phyloP scores from a whole-genome alignment of 2,888 invertebrate genomes.

The Anaspis maculata region DNA sequence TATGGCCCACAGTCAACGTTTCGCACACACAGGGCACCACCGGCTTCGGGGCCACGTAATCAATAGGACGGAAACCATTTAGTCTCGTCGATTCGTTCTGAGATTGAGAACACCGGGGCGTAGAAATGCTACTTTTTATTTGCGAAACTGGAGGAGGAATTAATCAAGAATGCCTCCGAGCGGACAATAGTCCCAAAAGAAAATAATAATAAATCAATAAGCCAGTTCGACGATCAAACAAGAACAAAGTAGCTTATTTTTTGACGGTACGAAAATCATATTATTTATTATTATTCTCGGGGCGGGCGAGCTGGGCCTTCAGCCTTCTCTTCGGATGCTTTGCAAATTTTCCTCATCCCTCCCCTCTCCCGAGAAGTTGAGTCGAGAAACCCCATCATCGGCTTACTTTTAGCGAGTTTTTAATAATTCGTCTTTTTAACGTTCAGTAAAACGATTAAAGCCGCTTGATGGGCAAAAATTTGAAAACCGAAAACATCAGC shows the following conservation, averaged over 20 bases:
- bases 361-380: too few relatives aligned
- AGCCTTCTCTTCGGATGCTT: too few relatives aligned
- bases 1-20: conserved; percentile 3
- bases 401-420: too few relatives aligned
- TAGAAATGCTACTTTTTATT: conserved; percentile 21
- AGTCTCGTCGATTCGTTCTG: conserved; percentile 19
- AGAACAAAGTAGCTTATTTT: conserved; percentile 18
- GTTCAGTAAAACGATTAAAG: too few relatives aligned
- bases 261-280: conserved; percentile 10
- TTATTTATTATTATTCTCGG: conserved; percentile 1
- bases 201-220: conserved; percentile 29
- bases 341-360: too few relatives aligned
- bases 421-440: too few relatives aligned
- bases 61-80: conserved; percentile 25
- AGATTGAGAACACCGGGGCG: conserved; percentile 18
- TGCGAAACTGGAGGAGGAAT: conserved; percentile 18
- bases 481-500: too few relatives aligned
- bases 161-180: conserved; percentile 23
- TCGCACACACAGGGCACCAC: conserved; percentile 5
- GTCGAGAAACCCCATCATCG: too few relatives aligned
- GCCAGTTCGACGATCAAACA: conserved; percentile 22
- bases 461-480: too few relatives aligned
- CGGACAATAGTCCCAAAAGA: conserved; percentile 25
- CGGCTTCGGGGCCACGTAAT: conserved; percentile 12
- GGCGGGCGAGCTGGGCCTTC: too few relatives aligned